These are phyloP conservation scores for Asteroscopus sphinx DNA, from an alignment of 2,888 invertebrate species.

Conservation along the genomic window DNA sequence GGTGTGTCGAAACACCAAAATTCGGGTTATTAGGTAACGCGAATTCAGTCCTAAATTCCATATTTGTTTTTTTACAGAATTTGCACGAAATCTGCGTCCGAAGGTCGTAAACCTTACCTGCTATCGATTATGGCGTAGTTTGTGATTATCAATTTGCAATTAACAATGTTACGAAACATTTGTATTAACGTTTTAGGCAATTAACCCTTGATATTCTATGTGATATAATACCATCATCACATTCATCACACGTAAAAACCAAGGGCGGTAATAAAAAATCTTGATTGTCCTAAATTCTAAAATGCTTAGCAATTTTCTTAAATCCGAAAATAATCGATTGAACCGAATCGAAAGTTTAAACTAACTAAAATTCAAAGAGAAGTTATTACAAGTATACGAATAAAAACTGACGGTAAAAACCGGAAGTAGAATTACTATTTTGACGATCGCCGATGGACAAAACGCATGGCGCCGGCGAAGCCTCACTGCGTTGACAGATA, in stretches of 20 bases:
- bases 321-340: slow-evolving; percentile 37
- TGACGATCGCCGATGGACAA: slow-evolving; percentile 27
- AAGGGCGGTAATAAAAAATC: slow-evolving; percentile 29
- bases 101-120: slow-evolving; percentile 20
- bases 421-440: slow-evolving; percentile 41
- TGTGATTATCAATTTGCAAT: slow-evolving; percentile 39
- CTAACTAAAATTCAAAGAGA: slow-evolving; percentile 27
- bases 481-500: slow-evolving; percentile 44
- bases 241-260: slow-evolving; percentile 21
- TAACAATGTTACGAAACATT: slow-evolving; percentile 37
- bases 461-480: slow-evolving; percentile 15
- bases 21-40: slow-evolving; percentile 26
- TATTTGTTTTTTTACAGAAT: slow-evolving; percentile 7
- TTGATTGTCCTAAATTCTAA: slow-evolving; percentile 20
- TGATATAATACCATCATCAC: slow-evolving; percentile 31
- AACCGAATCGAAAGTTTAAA: slow-evolving; percentile 37
- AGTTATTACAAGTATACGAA: slow-evolving; percentile 25
- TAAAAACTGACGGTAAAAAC: slow-evolving; percentile 29
- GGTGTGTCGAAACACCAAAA: slow-evolving; percentile 31
- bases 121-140: slow-evolving; percentile 27
- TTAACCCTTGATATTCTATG: slow-evolving; percentile 38
- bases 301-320: slow-evolving; percentile 13
- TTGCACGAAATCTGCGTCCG: slow-evolving; percentile 10
- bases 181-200: slow-evolving; percentile 19
- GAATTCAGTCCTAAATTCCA: slow-evolving; percentile 27